Percentiles rank a stretch among this genome's conserved stretches.
phyloP scores from a whole-genome alignment of 2,113 vertebrate species.

The Mola mola region DNA sequence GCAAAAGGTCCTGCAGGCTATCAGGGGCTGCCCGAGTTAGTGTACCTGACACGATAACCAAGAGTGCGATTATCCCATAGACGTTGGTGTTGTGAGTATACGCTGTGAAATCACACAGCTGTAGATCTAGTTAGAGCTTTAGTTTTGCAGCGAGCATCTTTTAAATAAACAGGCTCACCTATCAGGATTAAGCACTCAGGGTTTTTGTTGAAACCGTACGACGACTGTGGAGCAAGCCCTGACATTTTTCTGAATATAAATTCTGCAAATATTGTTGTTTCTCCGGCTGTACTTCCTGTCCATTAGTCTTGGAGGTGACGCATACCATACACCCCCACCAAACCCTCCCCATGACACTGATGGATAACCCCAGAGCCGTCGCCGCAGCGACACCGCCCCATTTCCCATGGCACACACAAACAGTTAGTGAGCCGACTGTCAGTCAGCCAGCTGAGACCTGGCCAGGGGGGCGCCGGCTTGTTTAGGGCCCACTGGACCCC shows the following conservation, averaged over 20 bases:
- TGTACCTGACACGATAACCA: constrained; percentile 18
- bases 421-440: constrained; percentile 73
- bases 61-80: constrained; percentile 8
- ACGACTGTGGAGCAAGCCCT: constrained; percentile 45
- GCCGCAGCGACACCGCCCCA: constrained; percentile 72
- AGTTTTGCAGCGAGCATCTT: constrained; percentile 39
- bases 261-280: constrained; percentile 86
- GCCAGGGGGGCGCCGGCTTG: constrained; percentile 60
- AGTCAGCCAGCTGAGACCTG: constrained; percentile 63
- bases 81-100: neutral
- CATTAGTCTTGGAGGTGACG: constrained; percentile 84
- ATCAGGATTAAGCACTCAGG: constrained; percentile 65
- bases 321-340: constrained; percentile 67
- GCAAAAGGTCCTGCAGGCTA: constrained; percentile 7
- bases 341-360: constrained; percentile 80
- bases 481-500: constrained; percentile 46
- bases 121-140: constrained; percentile 36
- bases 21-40: constrained; percentile 3
- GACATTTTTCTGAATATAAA: constrained; percentile 77
- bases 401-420: constrained; percentile 85
- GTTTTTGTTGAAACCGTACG: constrained; percentile 59
- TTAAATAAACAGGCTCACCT: constrained; percentile 75
- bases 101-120: constrained; percentile 12
- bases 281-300: constrained; percentile 84
- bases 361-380: constrained; percentile 80